Conservation (phyloP, 2,888 invertebrate genomes). For the Hanleya hanleyi region DNA sequence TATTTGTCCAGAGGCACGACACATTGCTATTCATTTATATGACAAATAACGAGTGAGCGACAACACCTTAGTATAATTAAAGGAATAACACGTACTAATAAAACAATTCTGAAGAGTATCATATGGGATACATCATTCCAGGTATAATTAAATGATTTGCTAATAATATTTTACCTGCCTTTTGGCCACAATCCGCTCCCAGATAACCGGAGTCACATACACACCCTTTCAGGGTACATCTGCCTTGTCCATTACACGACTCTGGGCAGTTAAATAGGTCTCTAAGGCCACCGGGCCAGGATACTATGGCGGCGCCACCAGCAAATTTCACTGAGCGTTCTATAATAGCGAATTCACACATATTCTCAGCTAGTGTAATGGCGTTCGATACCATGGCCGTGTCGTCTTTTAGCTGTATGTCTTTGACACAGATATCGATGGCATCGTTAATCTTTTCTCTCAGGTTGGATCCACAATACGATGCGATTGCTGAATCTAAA, state of each 20-base stretch:
- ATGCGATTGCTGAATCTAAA: slow-evolving; percentile 26
- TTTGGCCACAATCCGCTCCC: slow-evolving; percentile 25
- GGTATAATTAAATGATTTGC: too few species aligned
- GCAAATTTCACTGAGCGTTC: slow-evolving; percentile 21
- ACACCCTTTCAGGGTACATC: slow-evolving; percentile 26
- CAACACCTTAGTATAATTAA: too few species aligned
- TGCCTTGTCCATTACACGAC: slow-evolving; percentile 31
- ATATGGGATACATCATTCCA: too few species aligned
- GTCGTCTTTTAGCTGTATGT: slow-evolving; percentile 37
- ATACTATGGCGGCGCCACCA: background rate
- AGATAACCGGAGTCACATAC: slow-evolving; percentile 21
- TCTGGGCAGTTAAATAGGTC: slow-evolving; percentile 31
- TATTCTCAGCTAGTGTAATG: slow-evolving; percentile 23
- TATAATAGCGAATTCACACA: slow-evolving; percentile 31
- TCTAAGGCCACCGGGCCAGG: slow-evolving; percentile 27
- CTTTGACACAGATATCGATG: slow-evolving; percentile 37
- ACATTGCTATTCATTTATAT: too few species aligned
- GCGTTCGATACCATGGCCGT: slow-evolving; percentile 22
- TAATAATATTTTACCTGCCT: background rate
- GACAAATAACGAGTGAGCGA: too few species aligned
- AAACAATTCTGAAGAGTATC: too few species aligned
- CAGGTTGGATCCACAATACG: slow-evolving; percentile 32
- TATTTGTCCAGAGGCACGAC: too few species aligned
- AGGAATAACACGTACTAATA: too few species aligned
- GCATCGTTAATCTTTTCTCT: slow-evolving; percentile 24